A percentile compares a stretch with the other conserved stretches of the same genome.
Evolutionary conservation across 2,888 invertebrate genomes (phyloP).

Genomic region (Periphyllus acericola): DNA sequence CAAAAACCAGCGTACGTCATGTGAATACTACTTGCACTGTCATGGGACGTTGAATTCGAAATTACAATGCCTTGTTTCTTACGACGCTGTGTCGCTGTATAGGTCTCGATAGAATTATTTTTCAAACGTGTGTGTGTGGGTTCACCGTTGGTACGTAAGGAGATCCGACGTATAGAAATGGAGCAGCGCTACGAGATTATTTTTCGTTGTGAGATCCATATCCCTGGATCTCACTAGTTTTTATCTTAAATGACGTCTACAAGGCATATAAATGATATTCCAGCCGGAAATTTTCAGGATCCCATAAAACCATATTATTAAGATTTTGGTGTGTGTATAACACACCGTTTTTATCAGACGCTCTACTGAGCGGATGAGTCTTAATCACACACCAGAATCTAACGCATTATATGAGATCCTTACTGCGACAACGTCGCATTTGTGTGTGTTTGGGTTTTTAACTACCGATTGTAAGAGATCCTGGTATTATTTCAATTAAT

Average conservation of each 20-base stretch:
- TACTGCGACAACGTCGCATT: slow-evolving; percentile 6
- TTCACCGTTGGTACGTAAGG: background rate
- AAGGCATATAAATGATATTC: background rate
- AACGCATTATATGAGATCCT: slow-evolving; percentile 18
- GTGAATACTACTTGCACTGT: no score
- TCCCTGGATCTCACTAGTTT: slow-evolving; percentile 8
- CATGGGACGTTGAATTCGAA: no score
- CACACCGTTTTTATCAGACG: background rate
- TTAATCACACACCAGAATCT: background rate
- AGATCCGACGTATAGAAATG: background rate
- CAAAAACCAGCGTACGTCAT: no score
- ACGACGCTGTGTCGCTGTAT: no score
- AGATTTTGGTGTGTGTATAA: slow-evolving; percentile 25
- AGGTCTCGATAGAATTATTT: no score
- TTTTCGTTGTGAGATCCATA: slow-evolving; percentile 12
- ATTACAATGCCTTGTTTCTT: no score
- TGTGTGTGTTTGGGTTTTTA: background rate
- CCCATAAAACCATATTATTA: background rate
- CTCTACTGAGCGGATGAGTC: background rate
- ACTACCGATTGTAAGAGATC: background rate
- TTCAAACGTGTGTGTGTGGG: background rate
- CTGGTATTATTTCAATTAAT: background rate
- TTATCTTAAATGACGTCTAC: background rate
- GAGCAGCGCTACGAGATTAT: slow-evolving; percentile 22
- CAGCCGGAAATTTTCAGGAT: background rate